A percentile compares a stretch with the other conserved stretches of the same genome.
These are phyloP conservation scores for Caenorhabditis sp. DNA, from an alignment of 2,888 invertebrate genomes.

Conservation along the genomic window DNA sequence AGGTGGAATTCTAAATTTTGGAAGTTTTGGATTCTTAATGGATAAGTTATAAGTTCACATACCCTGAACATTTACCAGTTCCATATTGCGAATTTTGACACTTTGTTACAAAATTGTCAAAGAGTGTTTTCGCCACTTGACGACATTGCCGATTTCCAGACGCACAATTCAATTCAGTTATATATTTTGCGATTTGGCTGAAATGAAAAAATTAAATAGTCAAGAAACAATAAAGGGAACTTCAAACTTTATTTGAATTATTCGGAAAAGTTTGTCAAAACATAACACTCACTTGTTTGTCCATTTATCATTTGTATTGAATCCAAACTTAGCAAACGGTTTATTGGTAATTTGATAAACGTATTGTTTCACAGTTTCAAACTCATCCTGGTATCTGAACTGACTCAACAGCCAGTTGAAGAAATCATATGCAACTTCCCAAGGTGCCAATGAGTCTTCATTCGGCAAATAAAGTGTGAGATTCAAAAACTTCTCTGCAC, in stretches of 20 bases:
- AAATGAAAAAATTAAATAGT: no score
- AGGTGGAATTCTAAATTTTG: slow-evolving; percentile 32
- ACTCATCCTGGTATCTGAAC: slow-evolving; percentile 29
- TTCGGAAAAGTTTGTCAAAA: no score
- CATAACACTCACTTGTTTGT: slow-evolving; percentile 22
- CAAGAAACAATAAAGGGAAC: no score
- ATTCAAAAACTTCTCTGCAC: slow-evolving; percentile 18
- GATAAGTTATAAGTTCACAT: neutral
- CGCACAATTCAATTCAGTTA: slow-evolving; percentile 21
- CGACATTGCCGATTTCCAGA: slow-evolving; percentile 13
- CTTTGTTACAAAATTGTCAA: slow-evolving; percentile 17
- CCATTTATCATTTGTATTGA: slow-evolving; percentile 27
- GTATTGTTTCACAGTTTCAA: slow-evolving; percentile 18
- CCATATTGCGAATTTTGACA: slow-evolving; percentile 23
- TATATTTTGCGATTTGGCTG: slow-evolving; percentile 22
- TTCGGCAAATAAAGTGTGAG: slow-evolving; percentile 22
- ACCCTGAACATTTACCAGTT: slow-evolving; percentile 36
- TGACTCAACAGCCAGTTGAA: slow-evolving; percentile 14
- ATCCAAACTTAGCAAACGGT: slow-evolving; percentile 14
- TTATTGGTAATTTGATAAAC: slow-evolving; percentile 13
- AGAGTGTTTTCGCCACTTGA: slow-evolving; percentile 12
- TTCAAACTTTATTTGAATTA: no score
- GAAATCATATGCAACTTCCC: slow-evolving; percentile 18
- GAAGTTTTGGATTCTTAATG: neutral
- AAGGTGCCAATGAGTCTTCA: slow-evolving; percentile 31